A percentile compares a stretch with the other conserved stretches of the same genome.
These are phyloP conservation scores for Danio aesculapii DNA, from an alignment of 2,797 vertebrate genomes.

Conservation along the genomic window DNA sequence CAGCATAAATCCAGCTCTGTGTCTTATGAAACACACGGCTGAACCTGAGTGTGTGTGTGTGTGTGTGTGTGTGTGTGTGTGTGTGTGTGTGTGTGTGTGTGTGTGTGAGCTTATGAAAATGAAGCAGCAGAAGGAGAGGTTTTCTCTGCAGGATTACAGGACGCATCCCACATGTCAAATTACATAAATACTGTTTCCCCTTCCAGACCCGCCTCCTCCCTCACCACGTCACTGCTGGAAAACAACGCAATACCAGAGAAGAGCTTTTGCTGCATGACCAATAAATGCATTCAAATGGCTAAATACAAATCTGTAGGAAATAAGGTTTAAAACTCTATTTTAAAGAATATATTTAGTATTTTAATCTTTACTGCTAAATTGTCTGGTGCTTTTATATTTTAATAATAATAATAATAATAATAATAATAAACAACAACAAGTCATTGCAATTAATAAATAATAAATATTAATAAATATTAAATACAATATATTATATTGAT, in stretches of 20 bases:
- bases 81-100: not conserved
- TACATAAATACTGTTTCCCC: slow-evolving; percentile 70
- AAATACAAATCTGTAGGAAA: not conserved
- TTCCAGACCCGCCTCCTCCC: not conserved
- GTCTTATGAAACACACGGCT: not conserved
- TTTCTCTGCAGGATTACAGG: slow-evolving; percentile 33
- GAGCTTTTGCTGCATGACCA: slow-evolving; percentile 48
- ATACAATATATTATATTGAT: no score
- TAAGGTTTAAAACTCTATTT: no score
- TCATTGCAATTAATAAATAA: no score
- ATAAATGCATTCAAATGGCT: not conserved
- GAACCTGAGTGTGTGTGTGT: no score
- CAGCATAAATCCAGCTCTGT: not conserved
- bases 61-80: not conserved
- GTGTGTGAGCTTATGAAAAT: slow-evolving; percentile 15
- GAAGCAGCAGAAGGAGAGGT: slow-evolving; percentile 10
- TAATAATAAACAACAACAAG: no score
- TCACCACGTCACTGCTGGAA: slow-evolving; percentile 36
- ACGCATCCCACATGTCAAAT: slow-evolving; percentile 66
- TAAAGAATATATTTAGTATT: no score
- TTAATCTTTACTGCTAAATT: no score
- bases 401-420: no score
- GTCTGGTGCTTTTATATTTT: no score
- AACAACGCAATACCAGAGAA: not conserved
- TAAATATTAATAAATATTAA: no score